Conservation (phyloP, 1,140 invertebrate species). For the Tetragnatha versicolor region DNA sequence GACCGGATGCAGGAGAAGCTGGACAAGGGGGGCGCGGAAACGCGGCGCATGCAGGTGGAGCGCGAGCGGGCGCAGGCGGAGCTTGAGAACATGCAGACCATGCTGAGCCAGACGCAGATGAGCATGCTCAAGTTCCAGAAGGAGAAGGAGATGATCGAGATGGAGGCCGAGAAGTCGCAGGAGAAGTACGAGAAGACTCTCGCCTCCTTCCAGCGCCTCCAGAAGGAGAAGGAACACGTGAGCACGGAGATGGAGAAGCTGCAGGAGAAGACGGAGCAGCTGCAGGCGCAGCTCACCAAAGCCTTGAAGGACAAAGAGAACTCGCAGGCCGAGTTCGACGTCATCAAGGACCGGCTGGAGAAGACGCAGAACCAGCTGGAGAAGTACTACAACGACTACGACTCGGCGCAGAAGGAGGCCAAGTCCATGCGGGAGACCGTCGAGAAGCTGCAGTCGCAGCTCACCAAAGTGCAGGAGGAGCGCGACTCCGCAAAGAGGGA, state of each 20-base stretch:
- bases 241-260: constrained; percentile 81
- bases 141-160: constrained; percentile 82
- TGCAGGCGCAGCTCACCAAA: constrained; percentile 80
- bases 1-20: constrained; percentile 87
- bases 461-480: constrained; percentile 84
- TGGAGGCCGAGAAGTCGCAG: constrained; percentile 83
- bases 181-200: constrained; percentile 87
- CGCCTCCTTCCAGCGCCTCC: constrained; percentile 76
- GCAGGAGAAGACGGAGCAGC: constrained; percentile 79
- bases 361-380: constrained; percentile 69
- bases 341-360: constrained; percentile 86
- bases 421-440: constrained; percentile 88
- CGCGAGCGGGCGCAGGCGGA: constrained; percentile 81
- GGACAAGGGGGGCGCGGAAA: constrained; percentile 82
- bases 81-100: constrained; percentile 84
- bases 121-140: constrained; percentile 86
- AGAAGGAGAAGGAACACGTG: constrained; percentile 85
- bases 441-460: constrained; percentile 81
- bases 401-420: constrained; percentile 82
- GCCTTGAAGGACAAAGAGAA: constrained; percentile 85
- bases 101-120: constrained; percentile 81
- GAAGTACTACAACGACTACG: constrained; percentile 76
- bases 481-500: constrained; percentile 87
- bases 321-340: constrained; percentile 81
- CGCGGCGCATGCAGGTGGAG: constrained; percentile 82